Evolutionary conservation across 2,113 vertebrate species (phyloP).

Genomic region (Lethenteron camtschaticum): DNA sequence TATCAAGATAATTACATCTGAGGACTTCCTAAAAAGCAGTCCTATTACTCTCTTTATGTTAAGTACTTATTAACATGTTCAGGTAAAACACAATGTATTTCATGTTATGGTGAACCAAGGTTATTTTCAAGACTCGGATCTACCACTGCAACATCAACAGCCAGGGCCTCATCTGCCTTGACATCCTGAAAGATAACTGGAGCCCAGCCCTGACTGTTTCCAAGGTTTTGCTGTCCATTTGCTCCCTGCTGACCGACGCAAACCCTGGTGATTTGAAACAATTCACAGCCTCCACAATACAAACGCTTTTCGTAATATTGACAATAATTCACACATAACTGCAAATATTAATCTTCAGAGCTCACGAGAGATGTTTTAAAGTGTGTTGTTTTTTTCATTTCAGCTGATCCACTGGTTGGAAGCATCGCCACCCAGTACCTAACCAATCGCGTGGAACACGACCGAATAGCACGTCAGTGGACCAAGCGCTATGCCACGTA

Average conservation of each 20-base stretch:
- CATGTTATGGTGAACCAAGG: constrained; percentile 19
- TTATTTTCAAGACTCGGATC: constrained; percentile 69
- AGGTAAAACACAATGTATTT: neutral
- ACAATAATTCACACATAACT: neutral
- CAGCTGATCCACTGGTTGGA: constrained; percentile 70
- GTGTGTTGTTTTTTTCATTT: constrained; percentile 11
- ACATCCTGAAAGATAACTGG: constrained; percentile 81
- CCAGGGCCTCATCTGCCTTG: constrained; percentile 78
- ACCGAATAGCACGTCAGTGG: constrained; percentile 89
- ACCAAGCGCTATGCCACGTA: constrained; percentile 87
- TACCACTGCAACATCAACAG: constrained; percentile 89
- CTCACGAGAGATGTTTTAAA: constrained; percentile 9
- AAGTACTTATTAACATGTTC: too few species aligned
- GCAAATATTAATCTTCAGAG: too few species aligned
- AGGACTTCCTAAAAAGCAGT: too few species aligned
- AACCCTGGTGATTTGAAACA: constrained; percentile 35
- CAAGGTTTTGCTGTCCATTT: constrained; percentile 74
- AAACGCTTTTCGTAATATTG: neutral
- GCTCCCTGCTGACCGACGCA: constrained; percentile 73
- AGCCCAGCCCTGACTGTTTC: constrained; percentile 75
- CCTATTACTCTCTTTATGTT: too few species aligned
- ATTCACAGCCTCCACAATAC: neutral
- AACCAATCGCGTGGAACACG: constrained; percentile 86
- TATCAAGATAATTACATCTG: too few species aligned
- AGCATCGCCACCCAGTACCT: constrained; percentile 86